These are phyloP conservation scores for Gymnoscopelus microlampas DNA, from an alignment of 2,797 vertebrate species.

Conservation along the genomic window DNA sequence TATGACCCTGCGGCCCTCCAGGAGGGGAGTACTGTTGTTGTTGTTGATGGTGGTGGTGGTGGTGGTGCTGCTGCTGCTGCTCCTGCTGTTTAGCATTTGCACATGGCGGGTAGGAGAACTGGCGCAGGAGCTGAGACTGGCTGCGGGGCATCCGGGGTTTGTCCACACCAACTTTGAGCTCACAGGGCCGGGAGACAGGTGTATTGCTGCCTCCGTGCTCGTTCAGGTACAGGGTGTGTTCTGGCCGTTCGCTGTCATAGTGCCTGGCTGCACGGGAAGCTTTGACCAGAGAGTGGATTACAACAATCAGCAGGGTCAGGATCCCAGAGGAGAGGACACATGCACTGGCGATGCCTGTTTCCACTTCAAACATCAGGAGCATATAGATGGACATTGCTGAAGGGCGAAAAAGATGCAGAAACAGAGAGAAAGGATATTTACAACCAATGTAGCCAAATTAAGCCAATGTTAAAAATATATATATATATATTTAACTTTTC, in stretches of 20 bases:
- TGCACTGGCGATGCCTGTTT: conserved; percentile 84
- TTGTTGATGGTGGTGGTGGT: conserved; percentile 55
- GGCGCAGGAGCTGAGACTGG: conserved; percentile 79
- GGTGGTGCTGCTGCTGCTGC: conserved; percentile 56
- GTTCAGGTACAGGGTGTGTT: conserved; percentile 79
- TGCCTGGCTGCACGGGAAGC: conserved; percentile 62
- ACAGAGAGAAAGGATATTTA: neutral
- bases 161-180: conserved; percentile 72
- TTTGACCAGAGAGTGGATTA: conserved; percentile 83
- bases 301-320: conserved; percentile 79
- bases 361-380: conserved; percentile 87
- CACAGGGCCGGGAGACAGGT: conserved; percentile 53
- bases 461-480: no score
- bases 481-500: neutral
- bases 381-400: conserved; percentile 90
- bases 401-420: conserved; percentile 6
- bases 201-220: conserved; percentile 62
- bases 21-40: conserved; percentile 67
- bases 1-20: conserved; percentile 57
- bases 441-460: neutral
- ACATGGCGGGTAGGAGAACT: conserved; percentile 76
- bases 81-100: conserved; percentile 69
- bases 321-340: conserved; percentile 87
- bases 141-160: conserved; percentile 68
- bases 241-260: conserved; percentile 56